Base-by-base conservation (phyloP, 2,797 vertebrate species). In the Xenopus petersii region DNA sequence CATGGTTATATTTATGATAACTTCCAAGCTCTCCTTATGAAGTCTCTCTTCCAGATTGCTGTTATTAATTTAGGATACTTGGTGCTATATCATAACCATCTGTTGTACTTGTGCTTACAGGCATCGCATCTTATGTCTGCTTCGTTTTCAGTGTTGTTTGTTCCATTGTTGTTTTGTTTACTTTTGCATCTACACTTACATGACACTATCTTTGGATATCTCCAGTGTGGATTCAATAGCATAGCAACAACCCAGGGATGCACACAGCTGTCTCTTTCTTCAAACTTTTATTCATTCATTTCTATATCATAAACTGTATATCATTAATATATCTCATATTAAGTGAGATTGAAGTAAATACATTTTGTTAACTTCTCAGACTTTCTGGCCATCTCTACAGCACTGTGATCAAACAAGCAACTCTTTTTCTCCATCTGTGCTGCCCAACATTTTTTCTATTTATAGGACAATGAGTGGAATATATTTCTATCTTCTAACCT, bases 21-120 rank as follows among this genome's bases (percentile, higher is more conserved):
- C 30, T 16, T 67, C 48, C n/a, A 15, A 36, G 24, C 46, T 71
- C n/a, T 42, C 70, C 17, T 46, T 58, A 49, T 67, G 13, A 76
- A 71, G 69, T 46, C 61, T 56, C 21, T 51, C 47, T 12, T 24
- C 36, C 51, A 76, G 70, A 76, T 76, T n/a, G 17, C 63, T 77
- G 64, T 71, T 72, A 77, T 77, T 77, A 76, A 77, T 77, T 77
- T 77, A 55, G 58, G 64, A 67, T 77, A 71, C 75, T 77, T 71
- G 69, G 69, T 77, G 64, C 26, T 62, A 65, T 64, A 71, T 71
- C 33, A 46, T 62, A 77, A 61, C 75, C 75, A 77, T 77, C 75
- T 77, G 75, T 61, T 71, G 64, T 71, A 71, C 62, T 67, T 46
- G 61, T 54, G 75, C 75, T 71, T 67, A 61, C 65, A 63, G 69